A percentile compares a stretch with the other conserved stretches of the same genome.
These are phyloP conservation scores for Orthochromis malagaraziensis DNA, from an alignment of 2,113 vertebrate genomes.

Conservation along the genomic window DNA sequence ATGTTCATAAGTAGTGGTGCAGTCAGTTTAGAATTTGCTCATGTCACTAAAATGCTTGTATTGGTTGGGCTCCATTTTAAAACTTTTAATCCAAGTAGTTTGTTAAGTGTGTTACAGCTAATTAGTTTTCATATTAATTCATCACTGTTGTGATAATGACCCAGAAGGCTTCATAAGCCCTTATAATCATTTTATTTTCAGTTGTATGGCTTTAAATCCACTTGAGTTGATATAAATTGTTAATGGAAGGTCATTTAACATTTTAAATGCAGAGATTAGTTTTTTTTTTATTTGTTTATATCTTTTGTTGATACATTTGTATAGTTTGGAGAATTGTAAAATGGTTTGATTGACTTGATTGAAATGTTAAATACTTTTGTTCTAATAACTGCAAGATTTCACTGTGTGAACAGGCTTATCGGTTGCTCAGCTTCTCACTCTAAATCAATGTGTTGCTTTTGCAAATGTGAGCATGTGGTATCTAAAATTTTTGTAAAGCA, in stretches of 20 bases:
- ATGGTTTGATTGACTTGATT: neutral
- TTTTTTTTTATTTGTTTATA: neutral
- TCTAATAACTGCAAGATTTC: neutral
- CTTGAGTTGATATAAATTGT: neutral
- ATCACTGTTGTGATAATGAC: neutral
- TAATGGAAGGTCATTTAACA: neutral
- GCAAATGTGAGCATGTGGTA: neutral
- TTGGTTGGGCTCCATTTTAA: neutral
- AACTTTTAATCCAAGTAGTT: neutral
- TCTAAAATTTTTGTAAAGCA: neutral
- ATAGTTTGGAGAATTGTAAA: neutral
- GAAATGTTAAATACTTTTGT: neutral
- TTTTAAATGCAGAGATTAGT: neutral
- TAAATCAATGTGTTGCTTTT: neutral
- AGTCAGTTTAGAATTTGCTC: neutral
- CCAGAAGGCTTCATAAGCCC: neutral
- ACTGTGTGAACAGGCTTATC: neutral
- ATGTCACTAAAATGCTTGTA: neutral
- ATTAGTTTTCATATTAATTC: conserved; percentile 13
- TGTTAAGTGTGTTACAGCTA: conserved; percentile 2
- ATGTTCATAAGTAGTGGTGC: neutral
- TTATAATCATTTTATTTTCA: neutral
- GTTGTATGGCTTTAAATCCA: neutral
- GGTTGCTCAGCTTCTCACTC: neutral
- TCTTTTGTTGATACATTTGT: neutral